Evolutionary conservation across 2,888 invertebrate genomes (phyloP).

Genomic region (Strigamia maritima): DNA sequence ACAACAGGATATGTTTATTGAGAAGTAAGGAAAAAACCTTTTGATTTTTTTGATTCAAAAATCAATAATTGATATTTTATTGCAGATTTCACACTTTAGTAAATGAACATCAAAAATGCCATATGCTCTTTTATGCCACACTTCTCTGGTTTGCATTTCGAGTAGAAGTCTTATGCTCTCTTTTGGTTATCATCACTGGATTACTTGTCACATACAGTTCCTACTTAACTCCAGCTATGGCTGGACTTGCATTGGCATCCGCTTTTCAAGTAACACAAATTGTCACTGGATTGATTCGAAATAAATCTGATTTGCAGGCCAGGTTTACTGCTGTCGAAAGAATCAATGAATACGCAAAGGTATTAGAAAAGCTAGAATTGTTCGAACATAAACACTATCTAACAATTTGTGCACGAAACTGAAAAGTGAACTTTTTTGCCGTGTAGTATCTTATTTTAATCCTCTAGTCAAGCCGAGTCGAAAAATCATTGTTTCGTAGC

Average conservation of each 20-base stretch:
- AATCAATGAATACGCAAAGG: slow-evolving; percentile 53
- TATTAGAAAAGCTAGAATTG: slow-evolving; percentile 42
- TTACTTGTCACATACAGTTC: slow-evolving; percentile 54
- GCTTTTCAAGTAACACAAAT: slow-evolving; percentile 52
- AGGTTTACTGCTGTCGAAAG: slow-evolving; percentile 55
- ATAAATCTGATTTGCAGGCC: slow-evolving; percentile 51
- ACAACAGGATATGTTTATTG: slow-evolving; percentile 51
- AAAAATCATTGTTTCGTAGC: too few species aligned
- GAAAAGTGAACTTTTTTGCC: too few species aligned
- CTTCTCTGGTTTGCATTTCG: slow-evolving; percentile 55
- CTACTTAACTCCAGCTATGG: slow-evolving; percentile 53
- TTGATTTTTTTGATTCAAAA: not conserved
- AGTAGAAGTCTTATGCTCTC: slow-evolving; percentile 52
- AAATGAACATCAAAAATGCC: slow-evolving; percentile 53
- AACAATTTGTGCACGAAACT: too few species aligned
- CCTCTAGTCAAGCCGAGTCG: too few species aligned
- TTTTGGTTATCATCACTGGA: slow-evolving; percentile 54
- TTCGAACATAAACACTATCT: too few species aligned
- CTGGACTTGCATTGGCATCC: slow-evolving; percentile 58
- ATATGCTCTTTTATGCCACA: slow-evolving; percentile 53
- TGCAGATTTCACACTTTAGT: slow-evolving; percentile 47
- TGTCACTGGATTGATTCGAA: slow-evolving; percentile 49
- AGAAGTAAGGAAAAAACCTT: slow-evolving; percentile 46
- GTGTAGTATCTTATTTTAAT: too few species aligned
- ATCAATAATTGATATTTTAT: not conserved